A percentile compares a stretch with the other conserved stretches of the same genome.
These are phyloP conservation scores for Scaptomyza polygonia DNA, from an alignment of 2,888 invertebrate genomes.

Conservation along the genomic window DNA sequence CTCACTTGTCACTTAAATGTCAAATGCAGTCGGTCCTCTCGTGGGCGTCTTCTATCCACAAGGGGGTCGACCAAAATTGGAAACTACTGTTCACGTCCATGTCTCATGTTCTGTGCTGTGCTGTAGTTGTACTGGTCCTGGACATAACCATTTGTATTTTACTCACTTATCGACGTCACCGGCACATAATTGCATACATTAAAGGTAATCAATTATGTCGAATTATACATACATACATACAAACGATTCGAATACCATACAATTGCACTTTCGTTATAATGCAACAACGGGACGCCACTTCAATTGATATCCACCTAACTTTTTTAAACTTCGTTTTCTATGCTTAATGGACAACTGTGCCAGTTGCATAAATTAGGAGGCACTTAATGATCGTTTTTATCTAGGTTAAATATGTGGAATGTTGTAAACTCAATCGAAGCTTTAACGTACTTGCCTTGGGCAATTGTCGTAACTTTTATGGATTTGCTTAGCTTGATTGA, in stretches of 20 bases:
- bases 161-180: conserved; percentile 39
- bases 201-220: conserved; percentile 64
- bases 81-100: conserved; percentile 22
- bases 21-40: conserved; percentile 56
- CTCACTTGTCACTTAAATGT: conserved; percentile 70
- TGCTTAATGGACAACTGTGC: conserved; percentile 18
- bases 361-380: conserved; percentile 31
- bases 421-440: background rate
- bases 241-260: conserved; percentile 33
- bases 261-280: conserved; percentile 3
- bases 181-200: conserved; percentile 56
- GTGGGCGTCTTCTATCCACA: conserved; percentile 19
- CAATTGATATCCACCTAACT: conserved; percentile 28
- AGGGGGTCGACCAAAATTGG: conserved; percentile 26
- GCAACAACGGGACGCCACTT: conserved; percentile 37
- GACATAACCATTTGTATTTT: conserved; percentile 47
- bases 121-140: background rate
- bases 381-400: conserved; percentile 44
- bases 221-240: conserved; percentile 59
- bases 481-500: background rate
- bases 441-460: background rate
- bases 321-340: conserved; percentile 12
- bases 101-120: conserved; percentile 5
- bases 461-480: conserved; percentile 5
- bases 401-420: conserved; percentile 17